Evolutionary conservation across 2,888 invertebrate species (phyloP).

Genomic region (Xestoiulus laeticollis): DNA sequence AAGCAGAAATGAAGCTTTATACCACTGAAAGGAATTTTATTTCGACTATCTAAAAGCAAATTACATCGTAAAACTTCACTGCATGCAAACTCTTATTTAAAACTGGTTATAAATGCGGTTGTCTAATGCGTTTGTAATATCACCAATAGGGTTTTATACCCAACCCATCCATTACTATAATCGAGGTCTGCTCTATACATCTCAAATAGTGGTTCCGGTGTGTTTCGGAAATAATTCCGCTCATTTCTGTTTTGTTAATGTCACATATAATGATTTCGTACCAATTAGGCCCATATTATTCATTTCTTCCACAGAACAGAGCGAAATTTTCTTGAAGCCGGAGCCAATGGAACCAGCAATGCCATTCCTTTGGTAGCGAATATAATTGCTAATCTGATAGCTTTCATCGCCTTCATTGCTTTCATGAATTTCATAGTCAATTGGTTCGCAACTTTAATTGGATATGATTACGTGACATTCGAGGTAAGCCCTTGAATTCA

Average conservation of each 20-base stretch:
- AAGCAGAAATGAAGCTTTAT: too few relatives aligned
- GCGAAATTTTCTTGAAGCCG: slow-evolving; percentile 87
- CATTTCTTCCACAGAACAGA: slow-evolving; percentile 17
- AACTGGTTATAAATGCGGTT: not conserved
- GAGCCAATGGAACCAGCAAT: slow-evolving; percentile 84
- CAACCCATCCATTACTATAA: not conserved
- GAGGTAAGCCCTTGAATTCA: slow-evolving; percentile 42
- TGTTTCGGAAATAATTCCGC: not conserved
- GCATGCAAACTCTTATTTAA: too few relatives aligned
- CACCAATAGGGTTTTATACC: not conserved
- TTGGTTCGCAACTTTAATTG: slow-evolving; percentile 84
- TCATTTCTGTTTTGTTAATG: slow-evolving; percentile 21
- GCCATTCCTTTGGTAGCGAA: slow-evolving; percentile 84
- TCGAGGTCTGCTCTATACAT: not conserved
- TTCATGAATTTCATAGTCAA: slow-evolving; percentile 82
- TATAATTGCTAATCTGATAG: slow-evolving; percentile 90
- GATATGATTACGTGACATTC: slow-evolving; percentile 64
- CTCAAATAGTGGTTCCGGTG: not conserved
- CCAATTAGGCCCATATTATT: not conserved
- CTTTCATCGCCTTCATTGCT: slow-evolving; percentile 86
- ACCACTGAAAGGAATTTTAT: too few relatives aligned
- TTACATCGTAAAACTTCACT: too few relatives aligned
- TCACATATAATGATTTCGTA: not conserved
- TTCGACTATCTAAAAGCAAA: too few relatives aligned
- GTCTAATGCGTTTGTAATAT: not conserved